Evolutionary conservation across 2,888 invertebrate genomes (phyloP).

Genomic region (Xestia ashworthii): DNA sequence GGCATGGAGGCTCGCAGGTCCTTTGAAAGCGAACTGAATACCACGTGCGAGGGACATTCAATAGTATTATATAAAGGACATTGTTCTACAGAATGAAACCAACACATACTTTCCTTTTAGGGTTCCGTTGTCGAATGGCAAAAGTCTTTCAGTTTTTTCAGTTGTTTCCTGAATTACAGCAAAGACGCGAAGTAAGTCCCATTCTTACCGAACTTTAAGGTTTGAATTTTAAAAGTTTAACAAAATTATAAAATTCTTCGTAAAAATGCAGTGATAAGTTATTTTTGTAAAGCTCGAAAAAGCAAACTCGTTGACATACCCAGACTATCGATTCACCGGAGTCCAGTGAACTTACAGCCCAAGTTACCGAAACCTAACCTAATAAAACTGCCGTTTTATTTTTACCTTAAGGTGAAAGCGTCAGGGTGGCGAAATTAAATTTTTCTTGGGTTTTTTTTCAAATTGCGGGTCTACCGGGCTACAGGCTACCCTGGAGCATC

Average conservation of each 20-base stretch:
- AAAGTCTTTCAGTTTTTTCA: conserved; percentile 19
- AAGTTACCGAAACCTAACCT: not conserved
- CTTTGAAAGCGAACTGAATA: conserved; percentile 71
- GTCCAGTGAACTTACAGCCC: conserved; percentile 18
- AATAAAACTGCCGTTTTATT: not conserved
- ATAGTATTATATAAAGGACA: conserved; percentile 71
- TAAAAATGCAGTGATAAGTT: not conserved
- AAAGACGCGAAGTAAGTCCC: not conserved
- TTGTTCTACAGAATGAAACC: conserved; percentile 71
- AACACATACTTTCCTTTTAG: conserved; percentile 59
- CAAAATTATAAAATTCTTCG: not conserved
- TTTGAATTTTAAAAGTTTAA: conserved; percentile 37
- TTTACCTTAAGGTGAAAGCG: no score
- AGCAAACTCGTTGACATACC: conserved; percentile 3
- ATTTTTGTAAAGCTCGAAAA: not conserved
- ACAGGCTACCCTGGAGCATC: no score
- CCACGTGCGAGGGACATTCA: conserved; percentile 48
- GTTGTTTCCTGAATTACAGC: conserved; percentile 27
- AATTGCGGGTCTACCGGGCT: no score
- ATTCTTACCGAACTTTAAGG: conserved; percentile 23
- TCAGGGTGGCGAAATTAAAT: no score
- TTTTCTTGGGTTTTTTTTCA: no score
- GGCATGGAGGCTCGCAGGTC: conserved; percentile 43
- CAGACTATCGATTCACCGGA: conserved; percentile 21
- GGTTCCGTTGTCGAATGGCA: conserved; percentile 25